phyloP scores from a whole-genome alignment of 2,113 vertebrate species.

The Hemicordylus capensis region DNA sequence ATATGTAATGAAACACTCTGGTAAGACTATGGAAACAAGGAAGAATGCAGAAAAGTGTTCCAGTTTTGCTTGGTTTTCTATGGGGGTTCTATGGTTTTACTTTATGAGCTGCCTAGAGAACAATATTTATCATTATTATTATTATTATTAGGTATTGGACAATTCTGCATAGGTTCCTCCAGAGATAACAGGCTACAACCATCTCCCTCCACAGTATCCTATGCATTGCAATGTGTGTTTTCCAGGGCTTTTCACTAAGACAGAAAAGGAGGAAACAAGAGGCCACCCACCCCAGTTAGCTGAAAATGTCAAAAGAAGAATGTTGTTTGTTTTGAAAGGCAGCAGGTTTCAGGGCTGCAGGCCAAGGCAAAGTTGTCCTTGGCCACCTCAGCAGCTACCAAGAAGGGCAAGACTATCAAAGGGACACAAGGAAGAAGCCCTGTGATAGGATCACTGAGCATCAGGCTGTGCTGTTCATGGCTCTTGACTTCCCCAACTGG shows the following conservation, averaged over 20 bases:
- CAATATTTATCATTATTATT: no score
- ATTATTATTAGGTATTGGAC: no score
- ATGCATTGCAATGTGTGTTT: not conserved
- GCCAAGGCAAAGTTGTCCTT: not conserved
- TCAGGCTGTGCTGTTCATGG: not conserved
- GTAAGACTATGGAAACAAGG: not conserved
- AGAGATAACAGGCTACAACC: not conserved
- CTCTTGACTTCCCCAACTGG: not conserved
- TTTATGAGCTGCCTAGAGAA: no score
- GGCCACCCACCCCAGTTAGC: not conserved
- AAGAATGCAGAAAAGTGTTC: not conserved
- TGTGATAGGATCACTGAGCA: not conserved
- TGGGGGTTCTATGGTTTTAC: no score
- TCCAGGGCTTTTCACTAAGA: not conserved
- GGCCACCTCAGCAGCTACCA: not conserved
- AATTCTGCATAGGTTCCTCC: not conserved
- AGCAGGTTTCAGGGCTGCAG: not conserved
- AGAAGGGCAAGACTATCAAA: not conserved
- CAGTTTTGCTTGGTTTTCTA: not conserved
- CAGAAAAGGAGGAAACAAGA: not conserved
- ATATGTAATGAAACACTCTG: not conserved
- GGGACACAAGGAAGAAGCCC: not conserved
- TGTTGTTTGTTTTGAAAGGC: not conserved
- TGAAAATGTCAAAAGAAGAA: not conserved
- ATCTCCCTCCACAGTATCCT: not conserved